Conservation (phyloP, 2,797 vertebrate genomes). For the Pipistrellus pygmaeus region DNA sequence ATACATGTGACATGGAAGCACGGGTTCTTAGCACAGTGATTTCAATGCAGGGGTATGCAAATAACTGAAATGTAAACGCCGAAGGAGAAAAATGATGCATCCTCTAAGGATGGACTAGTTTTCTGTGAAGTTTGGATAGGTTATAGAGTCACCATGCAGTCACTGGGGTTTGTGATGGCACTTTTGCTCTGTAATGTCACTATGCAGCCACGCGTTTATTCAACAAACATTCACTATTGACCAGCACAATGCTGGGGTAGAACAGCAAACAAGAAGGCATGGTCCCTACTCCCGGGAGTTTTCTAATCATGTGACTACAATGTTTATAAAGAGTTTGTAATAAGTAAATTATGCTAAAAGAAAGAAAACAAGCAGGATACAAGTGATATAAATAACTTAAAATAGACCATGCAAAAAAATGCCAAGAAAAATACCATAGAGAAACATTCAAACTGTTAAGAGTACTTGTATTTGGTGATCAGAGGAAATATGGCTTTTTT, state of each 20-base stretch:
- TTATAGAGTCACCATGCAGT: not conserved
- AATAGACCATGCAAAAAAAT: not conserved
- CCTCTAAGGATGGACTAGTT: not conserved
- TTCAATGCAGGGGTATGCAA: not conserved
- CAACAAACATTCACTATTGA: not conserved
- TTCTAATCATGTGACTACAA: slow-evolving; percentile 22
- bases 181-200: not conserved
- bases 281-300: not conserved
- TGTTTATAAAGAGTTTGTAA: slow-evolving; percentile 20
- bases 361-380: not conserved
- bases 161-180: not conserved
- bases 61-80: not conserved
- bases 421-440: not conserved
- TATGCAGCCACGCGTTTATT: not conserved
- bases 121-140: not conserved
- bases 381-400: not conserved
- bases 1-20: not conserved
- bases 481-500: not conserved
- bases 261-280: not conserved
- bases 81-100: not conserved
- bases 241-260: not conserved
- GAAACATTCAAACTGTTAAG: slow-evolving; percentile 13
- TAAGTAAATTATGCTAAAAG: slow-evolving; percentile 18
- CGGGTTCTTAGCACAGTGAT: not conserved
- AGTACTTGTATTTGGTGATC: not conserved